phyloP scores from a whole-genome alignment of 2,113 vertebrate genomes.

The Picathartes gymnocephalus region DNA sequence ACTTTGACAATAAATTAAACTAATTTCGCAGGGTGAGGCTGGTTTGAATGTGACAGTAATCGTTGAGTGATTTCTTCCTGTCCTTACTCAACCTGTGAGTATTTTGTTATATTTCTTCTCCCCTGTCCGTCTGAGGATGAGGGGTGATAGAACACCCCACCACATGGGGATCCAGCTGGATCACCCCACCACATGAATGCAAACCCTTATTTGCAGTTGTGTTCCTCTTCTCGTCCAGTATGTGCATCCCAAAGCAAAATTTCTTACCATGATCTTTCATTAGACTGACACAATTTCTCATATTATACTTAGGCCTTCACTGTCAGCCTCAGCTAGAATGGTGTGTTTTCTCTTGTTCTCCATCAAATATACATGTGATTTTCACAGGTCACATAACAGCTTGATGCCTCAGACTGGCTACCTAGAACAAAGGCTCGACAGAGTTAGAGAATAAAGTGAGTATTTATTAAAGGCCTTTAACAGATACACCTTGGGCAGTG shows the following conservation, averaged over 20 bases:
- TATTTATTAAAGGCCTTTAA: no score
- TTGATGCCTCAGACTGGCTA: no score
- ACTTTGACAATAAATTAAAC: not conserved
- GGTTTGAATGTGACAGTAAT: not conserved
- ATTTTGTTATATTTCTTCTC: not conserved
- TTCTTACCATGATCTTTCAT: not conserved
- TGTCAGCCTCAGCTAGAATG: not conserved
- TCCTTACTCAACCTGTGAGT: not conserved
- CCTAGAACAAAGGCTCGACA: no score
- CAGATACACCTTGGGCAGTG: no score
- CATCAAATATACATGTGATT: not conserved
- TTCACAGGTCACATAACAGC: not conserved
- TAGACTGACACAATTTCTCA: not conserved
- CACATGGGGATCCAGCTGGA: not conserved
- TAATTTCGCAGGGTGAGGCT: not conserved
- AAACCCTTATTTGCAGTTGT: not conserved
- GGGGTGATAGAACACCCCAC: not conserved
- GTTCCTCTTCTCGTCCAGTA: not conserved
- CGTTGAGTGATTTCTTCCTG: not conserved
- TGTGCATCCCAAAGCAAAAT: not conserved
- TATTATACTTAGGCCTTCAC: not conserved
- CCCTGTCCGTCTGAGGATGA: not conserved
- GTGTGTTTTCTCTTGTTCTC: not conserved
- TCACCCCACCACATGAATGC: not conserved
- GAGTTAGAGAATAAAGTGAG: no score